A percentile compares a stretch with the other conserved stretches of the same genome.
Evolutionary conservation across 2,113 vertebrate genomes (phyloP).

Genomic region (Phrynocephalus versicolor): DNA sequence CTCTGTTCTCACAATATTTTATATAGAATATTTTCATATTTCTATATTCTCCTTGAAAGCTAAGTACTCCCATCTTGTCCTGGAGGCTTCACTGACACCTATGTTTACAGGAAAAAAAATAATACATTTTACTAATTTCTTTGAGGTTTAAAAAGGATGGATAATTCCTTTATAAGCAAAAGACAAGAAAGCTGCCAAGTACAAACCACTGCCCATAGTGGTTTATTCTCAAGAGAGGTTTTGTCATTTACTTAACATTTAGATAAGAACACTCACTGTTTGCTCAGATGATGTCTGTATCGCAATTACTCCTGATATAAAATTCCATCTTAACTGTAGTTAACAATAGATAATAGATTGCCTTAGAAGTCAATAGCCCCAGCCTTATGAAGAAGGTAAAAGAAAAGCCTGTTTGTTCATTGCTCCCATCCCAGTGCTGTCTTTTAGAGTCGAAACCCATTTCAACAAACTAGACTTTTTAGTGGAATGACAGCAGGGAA

Average conservation of each 20-base stretch:
- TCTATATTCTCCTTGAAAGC: no score
- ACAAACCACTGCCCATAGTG: background rate
- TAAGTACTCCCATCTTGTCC: background rate
- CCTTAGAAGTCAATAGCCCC: background rate
- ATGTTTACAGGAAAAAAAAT: background rate
- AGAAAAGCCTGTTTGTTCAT: background rate
- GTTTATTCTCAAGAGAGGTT: constrained; percentile 1
- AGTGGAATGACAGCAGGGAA: background rate
- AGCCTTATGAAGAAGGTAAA: background rate
- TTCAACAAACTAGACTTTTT: background rate
- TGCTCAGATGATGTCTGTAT: constrained; percentile 3
- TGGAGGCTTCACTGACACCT: background rate
- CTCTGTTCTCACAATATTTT: no score
- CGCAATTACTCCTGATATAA: background rate
- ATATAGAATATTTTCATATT: no score
- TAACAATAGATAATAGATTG: background rate
- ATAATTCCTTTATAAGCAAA: background rate
- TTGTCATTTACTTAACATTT: constrained; percentile 1
- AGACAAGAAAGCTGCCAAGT: background rate
- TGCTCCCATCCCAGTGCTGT: background rate
- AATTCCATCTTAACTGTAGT: background rate
- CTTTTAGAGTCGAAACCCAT: background rate
- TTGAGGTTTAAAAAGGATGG: background rate
- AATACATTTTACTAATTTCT: background rate
- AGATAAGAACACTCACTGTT: background rate